A percentile compares a stretch with the other conserved stretches of the same genome.
Evolutionary conservation across 2,113 vertebrate species (phyloP).

Genomic region (Panthera leo): DNA sequence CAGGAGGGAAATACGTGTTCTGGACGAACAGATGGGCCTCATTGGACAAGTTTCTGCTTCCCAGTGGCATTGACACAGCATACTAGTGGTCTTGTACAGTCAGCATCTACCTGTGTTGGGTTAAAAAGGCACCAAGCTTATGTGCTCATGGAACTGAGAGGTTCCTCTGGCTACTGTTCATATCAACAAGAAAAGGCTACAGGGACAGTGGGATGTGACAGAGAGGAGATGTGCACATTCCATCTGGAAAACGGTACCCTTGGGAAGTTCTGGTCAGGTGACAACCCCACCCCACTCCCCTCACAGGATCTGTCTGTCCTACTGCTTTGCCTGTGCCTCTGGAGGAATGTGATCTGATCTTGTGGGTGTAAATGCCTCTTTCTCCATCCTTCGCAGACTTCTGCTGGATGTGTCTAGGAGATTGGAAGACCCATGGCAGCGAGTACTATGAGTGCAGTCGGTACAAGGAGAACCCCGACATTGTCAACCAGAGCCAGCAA

Average conservation of each 20-base stretch:
- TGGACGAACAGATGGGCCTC: neutral
- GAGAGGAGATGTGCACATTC: neutral
- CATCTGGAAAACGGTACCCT: neutral
- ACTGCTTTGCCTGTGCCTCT: neutral
- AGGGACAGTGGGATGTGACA: neutral
- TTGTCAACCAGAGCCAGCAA: conserved; percentile 99
- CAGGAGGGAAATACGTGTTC: neutral
- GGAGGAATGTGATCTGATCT: neutral
- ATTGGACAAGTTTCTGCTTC: neutral
- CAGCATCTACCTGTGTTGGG: neutral
- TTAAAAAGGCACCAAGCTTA: neutral
- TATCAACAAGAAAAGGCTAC: neutral
- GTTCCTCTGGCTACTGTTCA: neutral
- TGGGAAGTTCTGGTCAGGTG: neutral
- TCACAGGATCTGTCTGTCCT: neutral
- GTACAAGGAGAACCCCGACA: conserved; percentile 99
- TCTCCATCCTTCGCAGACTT: conserved; percentile 90
- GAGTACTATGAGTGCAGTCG: conserved; percentile 99
- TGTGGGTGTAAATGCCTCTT: neutral
- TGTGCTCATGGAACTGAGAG: neutral
- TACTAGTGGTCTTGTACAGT: neutral
- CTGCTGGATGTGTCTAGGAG: conserved; percentile 99
- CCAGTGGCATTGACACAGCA: neutral
- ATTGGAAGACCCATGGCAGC: conserved; percentile 99
- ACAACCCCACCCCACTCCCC: neutral